A percentile compares a stretch with the other conserved stretches of the same genome.
Conservation (phyloP, 1,140 invertebrate species). For the Cotesia typhae region DNA sequence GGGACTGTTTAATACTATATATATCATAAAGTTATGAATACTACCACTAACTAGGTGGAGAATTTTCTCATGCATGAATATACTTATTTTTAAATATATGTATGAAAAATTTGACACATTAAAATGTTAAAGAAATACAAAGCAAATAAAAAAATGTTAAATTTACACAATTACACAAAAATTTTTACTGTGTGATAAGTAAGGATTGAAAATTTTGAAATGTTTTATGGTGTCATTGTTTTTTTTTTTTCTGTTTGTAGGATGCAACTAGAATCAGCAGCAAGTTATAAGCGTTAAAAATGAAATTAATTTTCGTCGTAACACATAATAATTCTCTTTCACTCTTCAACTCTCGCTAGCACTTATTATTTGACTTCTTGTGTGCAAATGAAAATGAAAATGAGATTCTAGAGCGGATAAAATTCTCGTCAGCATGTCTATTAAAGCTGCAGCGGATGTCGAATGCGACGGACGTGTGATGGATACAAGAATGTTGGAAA, state of each 20-base stretch:
- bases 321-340: slow-evolving; percentile 1
- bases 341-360: not conserved
- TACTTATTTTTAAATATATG: too few species aligned
- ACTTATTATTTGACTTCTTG: not conserved
- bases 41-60: too few species aligned
- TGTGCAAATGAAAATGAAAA: slow-evolving; percentile 3
- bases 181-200: too few species aligned
- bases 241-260: not conserved
- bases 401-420: slow-evolving; percentile 15
- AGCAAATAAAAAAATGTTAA: too few species aligned
- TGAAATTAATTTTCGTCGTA: slow-evolving; percentile 20
- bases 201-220: too few species aligned
- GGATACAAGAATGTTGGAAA: slow-evolving; percentile 21
- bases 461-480: slow-evolving; percentile 32
- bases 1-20: too few species aligned
- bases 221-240: too few species aligned
- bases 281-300: slow-evolving; percentile 2
- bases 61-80: too few species aligned
- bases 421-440: slow-evolving; percentile 33
- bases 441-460: slow-evolving; percentile 36
- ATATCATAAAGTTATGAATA: too few species aligned
- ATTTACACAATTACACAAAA: too few species aligned
- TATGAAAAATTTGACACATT: too few species aligned
- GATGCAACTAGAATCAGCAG: not conserved
- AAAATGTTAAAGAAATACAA: too few species aligned